Base-by-base conservation (phyloP, 2,888 invertebrate species). In the Agrilus cyanescens region DNA sequence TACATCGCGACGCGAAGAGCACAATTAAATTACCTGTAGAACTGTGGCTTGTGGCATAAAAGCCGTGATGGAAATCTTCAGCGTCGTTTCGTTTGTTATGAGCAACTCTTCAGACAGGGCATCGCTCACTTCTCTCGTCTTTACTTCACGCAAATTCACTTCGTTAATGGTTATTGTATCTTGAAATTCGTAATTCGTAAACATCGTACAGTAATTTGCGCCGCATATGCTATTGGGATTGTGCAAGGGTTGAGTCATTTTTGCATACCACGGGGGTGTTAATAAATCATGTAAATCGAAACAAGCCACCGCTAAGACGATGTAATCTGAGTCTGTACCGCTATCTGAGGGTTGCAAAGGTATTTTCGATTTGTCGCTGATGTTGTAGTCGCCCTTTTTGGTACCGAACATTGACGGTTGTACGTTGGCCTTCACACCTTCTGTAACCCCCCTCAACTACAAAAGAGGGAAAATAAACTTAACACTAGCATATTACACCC, bases 41-140 rank as follows among this genome's bases (percentile, higher is more conserved):
- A 12, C 12, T 20, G 12, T 2, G 18, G 12, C 8, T 16, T 18
- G 18, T 7, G 12, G 12, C 37, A 18, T 7, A 12, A 14, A 16
- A 12, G 7, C 18, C 1, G 12, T 25, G 10, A 25, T 10, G 4
- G 25, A 25, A n/a, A 57, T 41, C 35, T 53, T 48, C 37, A 58
- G 44, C 14, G 40, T 41, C 7, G 54, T 54, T 6, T 48, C 52
- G 16, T 25, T 44, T 10, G 41, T 41, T 4, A 46, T 34, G 10
- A 57, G 34, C 12, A 49, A 25, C 6, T 12, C 37, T 37, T 57
- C 56, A 5, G 41, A 44, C 38, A 57, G 36, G 1, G 53, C 53
- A 37, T 45, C 52, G 14, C 15, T 37, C 31, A 29, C 38, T 32
- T 44, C 47, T 6, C 37, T 30, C 6, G 25, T 25, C 4, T 25